Base-by-base conservation (phyloP, 37 sponge, comb jelly and placozoan genomes). In the Ephydatia muelleri region DNA sequence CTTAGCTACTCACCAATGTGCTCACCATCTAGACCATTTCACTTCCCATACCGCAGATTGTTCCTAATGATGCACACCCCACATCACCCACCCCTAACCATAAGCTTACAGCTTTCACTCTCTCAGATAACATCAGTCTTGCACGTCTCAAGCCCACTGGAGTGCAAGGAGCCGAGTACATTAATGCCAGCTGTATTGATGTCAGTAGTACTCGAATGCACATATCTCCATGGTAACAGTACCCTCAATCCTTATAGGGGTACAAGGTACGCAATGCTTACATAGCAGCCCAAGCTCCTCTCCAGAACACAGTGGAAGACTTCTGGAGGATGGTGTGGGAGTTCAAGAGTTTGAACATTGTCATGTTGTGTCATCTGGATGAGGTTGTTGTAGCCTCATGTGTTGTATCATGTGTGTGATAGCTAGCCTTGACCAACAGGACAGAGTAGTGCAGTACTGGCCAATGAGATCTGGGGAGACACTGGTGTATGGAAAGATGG, bases 161-260 rank as follows among this genome's bases (percentile, higher is more conserved):
- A 72, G 86, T 77, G 25, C 77, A 85, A 34, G 91, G 91, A 4
- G 81, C 91, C 9, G 91, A 90, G 34, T 90, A 90, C 66, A 90
- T 90, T 82, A 90, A 90, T 82, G 91, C 91, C 76, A 90, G 91
- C 78, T 90, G 85, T 49, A 76, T 90, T 66, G 91, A 90, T 85
- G 91, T 90, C 35, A 85, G 90, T 32, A 12, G 21, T 71, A 25
- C 28, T 16, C 13, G 33, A 30, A 25, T 26, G 31, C 16, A 11
- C 16, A 57, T 16, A 11, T 57, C 57, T 57, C 57, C 57, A 35
- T 49, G 31, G 37, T 75, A 38, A 71, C 72, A 34, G 31, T 71
- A 28, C 12, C 32, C 8, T 34, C 32, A 34, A 12, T 71, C 32
- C n/a, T 5, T 82, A 30, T 33, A 90, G 91, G 91, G 91, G 29